Percentiles rank a stretch among this genome's conserved stretches.
phyloP scores from a whole-genome alignment of 2,113 vertebrate genomes.

The Hirundichthys speculiger region DNA sequence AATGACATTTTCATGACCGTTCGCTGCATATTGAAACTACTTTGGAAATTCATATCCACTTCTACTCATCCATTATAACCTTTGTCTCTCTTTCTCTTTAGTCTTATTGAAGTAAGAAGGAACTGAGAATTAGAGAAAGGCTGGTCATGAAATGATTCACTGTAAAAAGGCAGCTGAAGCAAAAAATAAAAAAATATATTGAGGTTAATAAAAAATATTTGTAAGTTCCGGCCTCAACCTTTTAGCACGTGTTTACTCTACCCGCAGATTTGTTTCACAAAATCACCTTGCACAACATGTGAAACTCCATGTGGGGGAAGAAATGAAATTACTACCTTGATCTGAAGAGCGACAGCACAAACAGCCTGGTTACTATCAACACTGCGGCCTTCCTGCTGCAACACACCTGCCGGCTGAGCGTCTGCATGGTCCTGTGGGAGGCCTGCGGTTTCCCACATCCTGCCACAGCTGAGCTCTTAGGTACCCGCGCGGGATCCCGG shows the following conservation, averaged over 20 bases:
- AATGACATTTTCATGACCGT: no score
- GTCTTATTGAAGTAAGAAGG: no score
- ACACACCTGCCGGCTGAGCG: constrained; percentile 29
- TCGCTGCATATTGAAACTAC: no score
- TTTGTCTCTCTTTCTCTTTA: no score
- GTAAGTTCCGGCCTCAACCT: neutral
- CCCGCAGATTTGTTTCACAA: neutral
- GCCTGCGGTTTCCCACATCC: constrained; percentile 83
- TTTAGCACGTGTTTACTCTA: neutral
- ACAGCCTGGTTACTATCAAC: constrained; percentile 31
- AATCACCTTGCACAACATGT: neutral
- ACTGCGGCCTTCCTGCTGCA: constrained; percentile 13
- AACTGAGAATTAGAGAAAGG: no score
- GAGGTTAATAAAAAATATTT: constrained; percentile 1
- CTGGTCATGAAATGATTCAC: no score
- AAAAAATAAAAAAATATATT: neutral
- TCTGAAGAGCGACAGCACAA: constrained; percentile 31
- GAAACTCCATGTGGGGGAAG: constrained; percentile 4
- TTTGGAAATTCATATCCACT: no score
- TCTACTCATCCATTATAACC: no score
- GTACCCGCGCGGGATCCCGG: constrained; percentile 65
- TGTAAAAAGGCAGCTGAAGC: no score
- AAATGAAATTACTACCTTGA: constrained; percentile 15
- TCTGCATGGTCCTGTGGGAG: constrained; percentile 64
- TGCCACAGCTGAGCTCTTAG: constrained; percentile 85